Evolutionary conservation across 2,113 vertebrate species (phyloP).

Genomic region (Aptenodytes patagonicus): DNA sequence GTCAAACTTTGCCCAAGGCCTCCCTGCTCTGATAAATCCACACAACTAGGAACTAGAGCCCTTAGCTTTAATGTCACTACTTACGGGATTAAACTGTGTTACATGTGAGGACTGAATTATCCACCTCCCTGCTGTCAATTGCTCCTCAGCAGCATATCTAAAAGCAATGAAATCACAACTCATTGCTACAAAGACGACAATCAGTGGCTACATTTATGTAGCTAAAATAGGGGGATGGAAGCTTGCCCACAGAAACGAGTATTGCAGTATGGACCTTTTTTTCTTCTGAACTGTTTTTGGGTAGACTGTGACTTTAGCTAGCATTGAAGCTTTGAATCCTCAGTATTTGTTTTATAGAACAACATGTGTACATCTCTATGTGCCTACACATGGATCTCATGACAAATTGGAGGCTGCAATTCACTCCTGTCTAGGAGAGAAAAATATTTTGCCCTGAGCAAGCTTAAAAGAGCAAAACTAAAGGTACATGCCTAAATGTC

Average conservation of each 20-base stretch:
- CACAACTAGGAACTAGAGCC: background rate
- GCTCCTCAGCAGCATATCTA: background rate
- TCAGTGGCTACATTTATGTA: background rate
- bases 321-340: background rate
- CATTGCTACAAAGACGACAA: background rate
- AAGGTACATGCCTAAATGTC: background rate
- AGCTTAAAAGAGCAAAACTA: background rate
- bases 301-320: background rate
- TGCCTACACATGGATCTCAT: background rate
- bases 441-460: slow-evolving; percentile 20
- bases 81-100: background rate
- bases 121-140: background rate
- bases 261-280: background rate
- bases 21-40: background rate
- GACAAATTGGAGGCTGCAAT: background rate
- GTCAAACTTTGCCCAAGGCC: background rate
- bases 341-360: background rate
- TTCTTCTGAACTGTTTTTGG: background rate
- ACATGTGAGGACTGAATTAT: background rate
- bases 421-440: background rate
- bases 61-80: background rate
- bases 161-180: background rate
- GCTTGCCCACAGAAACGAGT: background rate
- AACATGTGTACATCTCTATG: background rate
- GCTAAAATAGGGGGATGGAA: background rate